Evolutionary conservation across 30 jellyfish, hydroid and myxozoan species (phyloP).

Genomic region (Cassiopea andromeda): DNA sequence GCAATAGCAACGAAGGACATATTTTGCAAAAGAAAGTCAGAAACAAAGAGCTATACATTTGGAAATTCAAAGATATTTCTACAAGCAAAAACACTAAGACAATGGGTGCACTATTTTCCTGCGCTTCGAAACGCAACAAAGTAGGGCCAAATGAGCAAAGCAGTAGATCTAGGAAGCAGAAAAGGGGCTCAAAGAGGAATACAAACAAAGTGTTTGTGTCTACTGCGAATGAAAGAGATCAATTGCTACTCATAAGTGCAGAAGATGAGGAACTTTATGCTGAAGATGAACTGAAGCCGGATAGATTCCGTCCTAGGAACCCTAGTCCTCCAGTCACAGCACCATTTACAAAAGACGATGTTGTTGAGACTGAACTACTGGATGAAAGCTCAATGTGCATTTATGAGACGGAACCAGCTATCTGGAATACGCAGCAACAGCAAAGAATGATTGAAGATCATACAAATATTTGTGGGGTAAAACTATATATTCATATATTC

Average conservation of each 20-base stretch:
- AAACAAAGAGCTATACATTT: background rate
- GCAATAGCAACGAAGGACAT: background rate
- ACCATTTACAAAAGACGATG: too few relatives aligned
- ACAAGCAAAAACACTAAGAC: too few relatives aligned
- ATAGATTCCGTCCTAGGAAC: slow-evolving; percentile 27
- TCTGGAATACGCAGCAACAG: too few relatives aligned
- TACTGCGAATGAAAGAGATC: background rate
- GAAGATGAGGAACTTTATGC: background rate
- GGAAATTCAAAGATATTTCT: slow-evolving; percentile 1
- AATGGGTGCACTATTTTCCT: slow-evolving; percentile 20
- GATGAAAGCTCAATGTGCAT: too few relatives aligned
- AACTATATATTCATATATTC: too few relatives aligned
- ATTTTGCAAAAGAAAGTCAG: background rate
- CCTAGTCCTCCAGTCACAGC: slow-evolving; percentile 36
- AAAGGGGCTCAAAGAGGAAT: background rate
- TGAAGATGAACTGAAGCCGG: background rate
- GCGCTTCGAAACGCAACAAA: background rate
- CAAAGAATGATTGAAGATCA: too few relatives aligned
- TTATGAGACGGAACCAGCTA: too few relatives aligned
- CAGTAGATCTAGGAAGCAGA: background rate
- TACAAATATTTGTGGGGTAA: too few relatives aligned
- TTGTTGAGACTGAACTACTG: too few relatives aligned
- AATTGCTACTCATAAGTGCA: background rate
- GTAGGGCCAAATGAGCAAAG: too few relatives aligned
- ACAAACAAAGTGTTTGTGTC: background rate